A percentile compares a stretch with the other conserved stretches of the same genome.
Conservation (phyloP, 2,113 vertebrate genomes). For the Mustela lutreola region DNA sequence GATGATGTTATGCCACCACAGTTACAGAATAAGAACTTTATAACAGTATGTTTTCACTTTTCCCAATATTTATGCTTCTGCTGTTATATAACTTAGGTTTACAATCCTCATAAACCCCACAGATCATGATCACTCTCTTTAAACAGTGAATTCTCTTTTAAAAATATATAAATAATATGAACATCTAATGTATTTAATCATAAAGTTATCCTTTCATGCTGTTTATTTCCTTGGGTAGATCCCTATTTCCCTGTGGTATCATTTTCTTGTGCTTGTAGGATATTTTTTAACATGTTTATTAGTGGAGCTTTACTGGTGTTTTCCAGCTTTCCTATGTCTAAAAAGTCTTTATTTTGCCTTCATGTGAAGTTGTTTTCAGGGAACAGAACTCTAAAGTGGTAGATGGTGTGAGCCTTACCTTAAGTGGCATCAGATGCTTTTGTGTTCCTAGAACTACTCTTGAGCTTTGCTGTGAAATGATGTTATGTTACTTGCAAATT, state of each 20-base stretch:
- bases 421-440: background rate
- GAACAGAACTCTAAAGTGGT: background rate
- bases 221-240: background rate
- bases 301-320: background rate
- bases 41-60: background rate
- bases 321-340: background rate
- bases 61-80: background rate
- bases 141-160: background rate
- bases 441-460: background rate
- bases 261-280: background rate
- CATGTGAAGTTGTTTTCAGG: background rate
- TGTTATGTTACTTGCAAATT: background rate
- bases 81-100: background rate
- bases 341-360: background rate
- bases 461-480: background rate
- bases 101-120: background rate
- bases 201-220: background rate
- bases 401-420: background rate
- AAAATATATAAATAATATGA: background rate
- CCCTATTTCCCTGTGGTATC: background rate
- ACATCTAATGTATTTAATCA: background rate
- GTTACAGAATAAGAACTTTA: background rate
- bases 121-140: background rate
- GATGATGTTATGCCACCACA: too few relatives aligned
- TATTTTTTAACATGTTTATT: background rate